Conservation (phyloP, 2,888 invertebrate genomes). For the Agrilus mali region DNA sequence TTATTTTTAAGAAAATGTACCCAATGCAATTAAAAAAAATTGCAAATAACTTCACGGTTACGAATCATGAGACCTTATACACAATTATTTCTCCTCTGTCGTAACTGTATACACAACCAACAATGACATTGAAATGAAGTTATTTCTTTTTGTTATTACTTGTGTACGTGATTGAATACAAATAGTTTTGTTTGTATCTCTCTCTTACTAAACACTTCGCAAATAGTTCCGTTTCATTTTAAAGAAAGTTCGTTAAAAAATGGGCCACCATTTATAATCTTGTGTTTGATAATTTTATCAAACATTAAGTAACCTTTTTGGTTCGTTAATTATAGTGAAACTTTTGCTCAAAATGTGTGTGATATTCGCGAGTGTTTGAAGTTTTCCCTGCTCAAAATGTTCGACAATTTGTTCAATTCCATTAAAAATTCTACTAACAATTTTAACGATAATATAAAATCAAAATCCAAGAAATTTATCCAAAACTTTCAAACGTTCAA, state of each 20-base stretch:
- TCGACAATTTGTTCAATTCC: conserved; percentile 34
- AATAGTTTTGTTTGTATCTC: background rate
- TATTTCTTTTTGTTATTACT: too few species aligned
- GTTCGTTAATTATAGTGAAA: too few species aligned
- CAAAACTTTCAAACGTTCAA: conserved; percentile 28
- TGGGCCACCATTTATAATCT: background rate
- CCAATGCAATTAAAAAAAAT: too few species aligned
- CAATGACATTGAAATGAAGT: too few species aligned
- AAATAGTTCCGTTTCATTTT: conserved; percentile 1
- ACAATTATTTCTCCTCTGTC: too few species aligned
- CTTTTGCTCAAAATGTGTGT: background rate
- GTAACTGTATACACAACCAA: too few species aligned
- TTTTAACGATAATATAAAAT: conserved; percentile 30
- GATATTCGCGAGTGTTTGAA: background rate
- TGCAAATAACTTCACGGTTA: too few species aligned
- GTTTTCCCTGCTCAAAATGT: conserved; percentile 26
- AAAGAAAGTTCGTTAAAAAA: background rate
- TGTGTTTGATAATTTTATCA: background rate
- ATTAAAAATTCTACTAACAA: conserved; percentile 35
- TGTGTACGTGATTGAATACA: too few species aligned
- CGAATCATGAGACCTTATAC: too few species aligned
- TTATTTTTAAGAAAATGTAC: too few species aligned
- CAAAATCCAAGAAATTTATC: conserved; percentile 28
- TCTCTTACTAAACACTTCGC: background rate
- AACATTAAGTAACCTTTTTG: conserved; percentile 1